Evolutionary conservation across 2,113 vertebrate genomes (phyloP).

Genomic region (Microcebus lehilahytsara): DNA sequence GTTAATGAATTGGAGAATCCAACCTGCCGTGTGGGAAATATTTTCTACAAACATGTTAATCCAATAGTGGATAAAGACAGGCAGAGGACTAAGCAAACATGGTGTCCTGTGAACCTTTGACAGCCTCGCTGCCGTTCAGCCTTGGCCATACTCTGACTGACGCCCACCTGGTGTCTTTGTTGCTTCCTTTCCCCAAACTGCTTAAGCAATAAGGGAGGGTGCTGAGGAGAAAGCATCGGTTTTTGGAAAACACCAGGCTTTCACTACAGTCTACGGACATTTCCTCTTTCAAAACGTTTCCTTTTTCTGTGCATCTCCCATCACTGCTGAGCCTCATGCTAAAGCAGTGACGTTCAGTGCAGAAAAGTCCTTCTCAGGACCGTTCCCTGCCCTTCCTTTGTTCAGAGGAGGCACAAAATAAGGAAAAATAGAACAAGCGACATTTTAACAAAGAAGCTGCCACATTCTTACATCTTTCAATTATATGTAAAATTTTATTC

Average conservation of each 20-base stretch:
- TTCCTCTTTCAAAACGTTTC: neutral
- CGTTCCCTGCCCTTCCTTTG: neutral
- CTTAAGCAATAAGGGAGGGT: too few species aligned
- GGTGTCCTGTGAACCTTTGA: neutral
- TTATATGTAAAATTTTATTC: neutral
- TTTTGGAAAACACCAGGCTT: too few species aligned
- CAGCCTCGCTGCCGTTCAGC: neutral
- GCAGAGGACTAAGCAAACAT: neutral
- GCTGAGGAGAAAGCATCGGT: too few species aligned
- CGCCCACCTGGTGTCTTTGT: neutral
- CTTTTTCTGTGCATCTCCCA: neutral
- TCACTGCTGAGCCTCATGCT: neutral
- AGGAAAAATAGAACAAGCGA: neutral
- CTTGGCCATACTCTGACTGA: neutral
- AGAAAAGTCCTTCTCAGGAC: neutral
- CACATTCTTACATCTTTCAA: neutral
- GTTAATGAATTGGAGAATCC: neutral
- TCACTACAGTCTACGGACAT: neutral
- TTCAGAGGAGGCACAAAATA: neutral
- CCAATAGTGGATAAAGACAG: neutral
- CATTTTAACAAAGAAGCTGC: neutral
- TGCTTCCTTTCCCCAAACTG: neutral
- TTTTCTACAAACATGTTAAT: neutral
- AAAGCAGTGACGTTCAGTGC: neutral
- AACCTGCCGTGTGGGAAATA: neutral